phyloP scores from a whole-genome alignment of 1,140 invertebrate species.

The Drosophila bocqueti region DNA sequence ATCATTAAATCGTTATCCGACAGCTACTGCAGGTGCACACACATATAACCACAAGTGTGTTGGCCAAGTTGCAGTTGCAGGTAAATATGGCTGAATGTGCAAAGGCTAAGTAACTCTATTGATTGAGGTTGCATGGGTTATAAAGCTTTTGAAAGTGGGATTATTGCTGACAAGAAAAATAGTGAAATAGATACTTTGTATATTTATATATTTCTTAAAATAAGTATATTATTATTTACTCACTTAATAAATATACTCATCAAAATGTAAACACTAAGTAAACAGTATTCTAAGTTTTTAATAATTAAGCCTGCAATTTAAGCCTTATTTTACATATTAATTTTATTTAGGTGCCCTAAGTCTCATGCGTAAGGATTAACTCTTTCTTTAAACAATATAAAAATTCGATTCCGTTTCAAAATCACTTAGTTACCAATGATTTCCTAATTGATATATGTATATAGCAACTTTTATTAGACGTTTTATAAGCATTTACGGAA shows the following conservation, averaged over 20 bases:
- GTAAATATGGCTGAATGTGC: not conserved
- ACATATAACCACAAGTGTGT: not conserved
- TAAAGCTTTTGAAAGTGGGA: too few species aligned
- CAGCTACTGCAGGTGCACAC: conserved; percentile 15
- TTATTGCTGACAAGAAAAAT: not conserved
- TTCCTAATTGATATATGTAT: not conserved
- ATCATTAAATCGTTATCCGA: conserved; percentile 45
- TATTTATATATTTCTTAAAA: too few species aligned
- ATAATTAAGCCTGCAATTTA: too few species aligned
- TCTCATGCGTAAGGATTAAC: too few species aligned
- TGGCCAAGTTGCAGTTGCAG: not conserved
- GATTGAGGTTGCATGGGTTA: not conserved
- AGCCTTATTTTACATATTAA: not conserved
- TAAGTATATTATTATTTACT: too few species aligned
- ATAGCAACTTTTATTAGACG: not conserved
- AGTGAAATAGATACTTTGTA: not conserved
- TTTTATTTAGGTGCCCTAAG: not conserved
- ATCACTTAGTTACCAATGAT: not conserved
- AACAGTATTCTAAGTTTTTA: too few species aligned
- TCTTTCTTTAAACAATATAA: not conserved
- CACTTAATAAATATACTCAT: too few species aligned
- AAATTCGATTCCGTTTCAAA: not conserved
- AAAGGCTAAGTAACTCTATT: not conserved
- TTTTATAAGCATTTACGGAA: conserved; percentile 1
- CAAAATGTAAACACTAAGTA: too few species aligned